phyloP scores from a whole-genome alignment of 2,888 invertebrate species.

The Nebria salina region DNA sequence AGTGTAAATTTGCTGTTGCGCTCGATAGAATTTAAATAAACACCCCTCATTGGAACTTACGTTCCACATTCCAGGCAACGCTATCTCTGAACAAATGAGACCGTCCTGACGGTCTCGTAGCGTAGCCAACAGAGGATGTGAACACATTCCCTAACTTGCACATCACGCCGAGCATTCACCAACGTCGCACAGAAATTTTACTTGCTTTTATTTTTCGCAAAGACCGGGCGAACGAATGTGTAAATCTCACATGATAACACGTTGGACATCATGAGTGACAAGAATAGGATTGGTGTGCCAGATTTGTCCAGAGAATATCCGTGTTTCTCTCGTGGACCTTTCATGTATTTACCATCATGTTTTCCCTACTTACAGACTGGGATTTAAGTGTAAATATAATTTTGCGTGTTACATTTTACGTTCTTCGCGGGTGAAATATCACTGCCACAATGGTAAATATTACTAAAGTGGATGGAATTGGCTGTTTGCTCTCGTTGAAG shows the following conservation, averaged over 20 bases:
- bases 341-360: neutral
- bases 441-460: neutral
- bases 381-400: slow-evolving; percentile 7
- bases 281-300: slow-evolving; percentile 37
- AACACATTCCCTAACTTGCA: slow-evolving; percentile 11
- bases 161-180: slow-evolving; percentile 11
- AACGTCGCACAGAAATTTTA: slow-evolving; percentile 38
- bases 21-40: slow-evolving; percentile 41
- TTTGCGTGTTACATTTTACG: neutral
- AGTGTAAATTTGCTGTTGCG: slow-evolving; percentile 29
- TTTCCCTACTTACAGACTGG: neutral
- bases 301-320: slow-evolving; percentile 28
- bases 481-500: neutral
- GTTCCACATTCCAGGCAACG: slow-evolving; percentile 25
- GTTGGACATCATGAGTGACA: slow-evolving; percentile 2
- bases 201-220: slow-evolving; percentile 6
- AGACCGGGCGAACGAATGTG: slow-evolving; percentile 5
- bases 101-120: neutral
- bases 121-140: slow-evolving; percentile 9
- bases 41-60: slow-evolving; percentile 33
- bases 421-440: neutral
- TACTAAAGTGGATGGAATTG: neutral
- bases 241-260: slow-evolving; percentile 13
- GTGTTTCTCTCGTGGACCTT: neutral
- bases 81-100: slow-evolving; percentile 17